These are phyloP conservation scores for Axea sp. DNA, from an alignment of 2,888 invertebrate species.

Conservation along the genomic window DNA sequence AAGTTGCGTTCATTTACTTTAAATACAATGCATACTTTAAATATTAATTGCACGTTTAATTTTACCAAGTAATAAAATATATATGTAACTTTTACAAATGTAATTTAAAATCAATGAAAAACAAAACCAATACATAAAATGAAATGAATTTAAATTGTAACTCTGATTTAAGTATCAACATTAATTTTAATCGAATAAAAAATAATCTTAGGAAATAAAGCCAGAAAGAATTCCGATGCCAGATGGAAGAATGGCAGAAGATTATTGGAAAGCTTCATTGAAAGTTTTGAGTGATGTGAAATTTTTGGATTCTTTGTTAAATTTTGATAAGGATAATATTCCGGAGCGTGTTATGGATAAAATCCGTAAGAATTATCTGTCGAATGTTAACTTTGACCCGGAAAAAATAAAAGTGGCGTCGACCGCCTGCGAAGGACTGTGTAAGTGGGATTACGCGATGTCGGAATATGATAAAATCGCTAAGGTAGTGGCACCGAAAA, in stretches of 20 bases:
- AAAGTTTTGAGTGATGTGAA: conserved; percentile 93
- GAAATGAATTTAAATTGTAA: too few relatives aligned
- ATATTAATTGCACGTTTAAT: too few relatives aligned
- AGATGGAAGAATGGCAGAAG: conserved; percentile 91
- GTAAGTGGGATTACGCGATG: conserved; percentile 97
- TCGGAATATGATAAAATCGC: conserved; percentile 97
- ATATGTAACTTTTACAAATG: too few relatives aligned
- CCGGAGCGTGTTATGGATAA: conserved; percentile 90
- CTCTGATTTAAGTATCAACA: too few relatives aligned
- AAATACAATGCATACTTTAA: background rate
- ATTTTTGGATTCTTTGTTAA: conserved; percentile 91
- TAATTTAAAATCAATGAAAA: too few relatives aligned
- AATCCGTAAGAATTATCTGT: conserved; percentile 88
- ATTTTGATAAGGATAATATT: conserved; percentile 97
- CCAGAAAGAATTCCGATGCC: conserved; percentile 92
- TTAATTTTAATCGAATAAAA: too few relatives aligned
- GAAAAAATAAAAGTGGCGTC: conserved; percentile 93
- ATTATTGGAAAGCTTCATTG: conserved; percentile 96
- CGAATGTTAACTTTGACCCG: conserved; percentile 93
- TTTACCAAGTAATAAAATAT: too few relatives aligned
- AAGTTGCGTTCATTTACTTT: conserved; percentile 78
- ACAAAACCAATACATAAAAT: too few relatives aligned
- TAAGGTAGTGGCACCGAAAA: conserved; percentile 95
- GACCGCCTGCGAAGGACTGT: conserved; percentile 93
- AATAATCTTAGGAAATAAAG: conserved; percentile 88